Evolutionary conservation across 2,113 vertebrate genomes (phyloP).

Genomic region (Bostrychus sinensis): DNA sequence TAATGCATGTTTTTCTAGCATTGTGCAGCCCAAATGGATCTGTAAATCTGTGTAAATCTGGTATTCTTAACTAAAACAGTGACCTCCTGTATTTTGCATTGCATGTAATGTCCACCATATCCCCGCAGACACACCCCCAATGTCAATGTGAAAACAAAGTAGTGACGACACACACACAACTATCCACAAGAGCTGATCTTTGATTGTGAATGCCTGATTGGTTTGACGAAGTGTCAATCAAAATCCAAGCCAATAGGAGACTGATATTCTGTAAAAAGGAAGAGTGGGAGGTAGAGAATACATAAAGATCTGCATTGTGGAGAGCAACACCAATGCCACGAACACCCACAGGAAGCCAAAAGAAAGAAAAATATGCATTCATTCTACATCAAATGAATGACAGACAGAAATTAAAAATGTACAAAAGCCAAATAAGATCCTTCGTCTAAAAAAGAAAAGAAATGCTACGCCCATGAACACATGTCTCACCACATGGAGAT

Average conservation of each 20-base stretch:
- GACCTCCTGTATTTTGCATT: too few species aligned
- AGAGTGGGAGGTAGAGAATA: neutral
- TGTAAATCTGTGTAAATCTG: too few species aligned
- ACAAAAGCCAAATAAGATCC: slow-evolving; percentile 29
- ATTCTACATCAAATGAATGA: slow-evolving; percentile 12
- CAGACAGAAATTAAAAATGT: slow-evolving; percentile 8
- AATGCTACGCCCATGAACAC: slow-evolving; percentile 38
- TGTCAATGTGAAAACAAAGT: neutral
- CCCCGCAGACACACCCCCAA: slow-evolving; percentile 10
- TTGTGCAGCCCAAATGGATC: too few species aligned
- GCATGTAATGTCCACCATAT: slow-evolving; percentile 15
- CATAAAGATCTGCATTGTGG: slow-evolving; percentile 55
- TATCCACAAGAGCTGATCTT: slow-evolving; percentile 52
- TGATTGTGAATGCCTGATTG: slow-evolving; percentile 42
- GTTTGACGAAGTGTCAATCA: slow-evolving; percentile 32
- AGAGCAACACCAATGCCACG: slow-evolving; percentile 40
- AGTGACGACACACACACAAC: slow-evolving; percentile 5
- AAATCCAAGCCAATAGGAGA: slow-evolving; percentile 17
- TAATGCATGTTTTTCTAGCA: too few species aligned
- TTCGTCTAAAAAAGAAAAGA: slow-evolving; percentile 3
- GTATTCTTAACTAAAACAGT: too few species aligned
- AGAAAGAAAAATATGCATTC: slow-evolving; percentile 22
- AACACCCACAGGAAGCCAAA: slow-evolving; percentile 52
- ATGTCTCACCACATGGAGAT: slow-evolving; percentile 58
- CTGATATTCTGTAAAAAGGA: slow-evolving; percentile 18